Conservation (phyloP, 2,888 invertebrate genomes). For the Drosophila monieri region DNA sequence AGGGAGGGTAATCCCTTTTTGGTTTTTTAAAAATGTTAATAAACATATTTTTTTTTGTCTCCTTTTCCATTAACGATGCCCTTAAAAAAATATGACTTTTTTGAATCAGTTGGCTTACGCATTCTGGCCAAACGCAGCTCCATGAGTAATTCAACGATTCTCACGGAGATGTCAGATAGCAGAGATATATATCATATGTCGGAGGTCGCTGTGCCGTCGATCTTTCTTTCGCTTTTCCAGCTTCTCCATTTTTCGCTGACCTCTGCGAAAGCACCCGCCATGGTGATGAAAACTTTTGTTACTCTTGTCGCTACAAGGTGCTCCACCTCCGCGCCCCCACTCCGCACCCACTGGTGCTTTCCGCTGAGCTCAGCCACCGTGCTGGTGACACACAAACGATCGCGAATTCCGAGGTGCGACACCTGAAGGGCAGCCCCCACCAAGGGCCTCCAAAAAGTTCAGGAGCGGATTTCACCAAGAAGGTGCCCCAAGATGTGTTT, state of each 20-base stretch:
- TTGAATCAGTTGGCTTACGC: constrained; percentile 1
- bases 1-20: too few relatives aligned
- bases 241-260: constrained; percentile 33
- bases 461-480: constrained; percentile 3
- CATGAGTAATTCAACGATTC: constrained; percentile 4
- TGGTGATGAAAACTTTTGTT: constrained; percentile 24
- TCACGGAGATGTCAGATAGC: background rate
- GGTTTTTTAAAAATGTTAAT: too few relatives aligned
- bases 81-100: background rate
- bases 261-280: constrained; percentile 33
- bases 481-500: background rate
- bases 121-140: background rate
- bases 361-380: constrained; percentile 32
- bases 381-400: constrained; percentile 25
- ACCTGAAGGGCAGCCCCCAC: constrained; percentile 33
- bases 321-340: constrained; percentile 4
- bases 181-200: constrained; percentile 1
- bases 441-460: constrained; percentile 11
- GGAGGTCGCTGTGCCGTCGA: constrained; percentile 32
- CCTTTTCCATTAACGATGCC: background rate
- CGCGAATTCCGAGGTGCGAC: constrained; percentile 20
- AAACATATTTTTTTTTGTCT: too few relatives aligned
- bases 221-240: background rate
- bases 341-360: background rate
- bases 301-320: constrained; percentile 29